A percentile compares a stretch with the other conserved stretches of the same genome.
These are phyloP conservation scores for Clamator glandarius DNA, from an alignment of 2,797 vertebrate genomes.

Conservation along the genomic window DNA sequence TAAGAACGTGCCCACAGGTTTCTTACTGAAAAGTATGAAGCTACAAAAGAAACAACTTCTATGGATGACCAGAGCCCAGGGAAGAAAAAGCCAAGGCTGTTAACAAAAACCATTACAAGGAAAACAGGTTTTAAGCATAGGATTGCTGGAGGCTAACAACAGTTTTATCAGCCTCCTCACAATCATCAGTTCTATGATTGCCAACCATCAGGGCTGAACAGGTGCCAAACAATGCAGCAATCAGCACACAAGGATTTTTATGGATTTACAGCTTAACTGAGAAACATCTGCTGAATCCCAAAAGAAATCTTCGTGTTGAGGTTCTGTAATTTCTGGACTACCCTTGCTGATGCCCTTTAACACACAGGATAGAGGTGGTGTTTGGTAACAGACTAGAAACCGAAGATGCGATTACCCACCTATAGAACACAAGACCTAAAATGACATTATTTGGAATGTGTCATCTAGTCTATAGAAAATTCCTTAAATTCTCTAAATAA, in stretches of 20 bases:
- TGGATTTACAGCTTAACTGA: not conserved
- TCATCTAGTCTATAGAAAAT: not conserved
- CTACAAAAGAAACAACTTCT: not conserved
- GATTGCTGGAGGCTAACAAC: not conserved
- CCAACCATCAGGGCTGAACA: not conserved
- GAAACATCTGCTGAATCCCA: not conserved
- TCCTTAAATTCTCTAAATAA: not conserved
- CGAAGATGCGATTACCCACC: not conserved
- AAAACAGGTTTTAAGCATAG: not conserved
- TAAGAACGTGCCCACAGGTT: not conserved
- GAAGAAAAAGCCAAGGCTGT: not conserved
- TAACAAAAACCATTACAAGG: not conserved
- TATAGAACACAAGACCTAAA: not conserved
- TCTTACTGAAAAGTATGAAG: not conserved
- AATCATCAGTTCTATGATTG: not conserved
- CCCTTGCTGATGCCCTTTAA: not conserved
- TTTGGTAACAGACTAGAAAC: not conserved
- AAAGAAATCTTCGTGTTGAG: not conserved
- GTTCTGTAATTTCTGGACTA: not conserved
- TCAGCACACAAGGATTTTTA: not conserved
- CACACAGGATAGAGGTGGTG: accelerated
- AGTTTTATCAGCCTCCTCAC: not conserved
- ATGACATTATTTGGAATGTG: not conserved
- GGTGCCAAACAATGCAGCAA: not conserved
- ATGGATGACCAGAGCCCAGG: not conserved